Percentiles rank a stretch among this genome's conserved stretches.
Evolutionary conservation across 2,113 vertebrate genomes (phyloP).

Genomic region (Forbesichthys papilliferus): DNA sequence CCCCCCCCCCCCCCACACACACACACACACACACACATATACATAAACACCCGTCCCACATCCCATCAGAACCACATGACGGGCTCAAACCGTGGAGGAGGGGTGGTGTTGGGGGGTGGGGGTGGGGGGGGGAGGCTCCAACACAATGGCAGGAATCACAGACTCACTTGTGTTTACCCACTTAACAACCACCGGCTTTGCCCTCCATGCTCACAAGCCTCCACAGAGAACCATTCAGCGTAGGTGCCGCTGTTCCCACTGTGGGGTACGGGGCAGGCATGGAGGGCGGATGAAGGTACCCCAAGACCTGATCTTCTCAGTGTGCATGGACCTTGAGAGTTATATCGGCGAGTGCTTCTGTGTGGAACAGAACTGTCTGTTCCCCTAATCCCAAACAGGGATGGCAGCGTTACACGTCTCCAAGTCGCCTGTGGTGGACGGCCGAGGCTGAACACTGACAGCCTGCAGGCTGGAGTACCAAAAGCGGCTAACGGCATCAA

Average conservation of each 20-base stretch:
- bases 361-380: constrained; percentile 3
- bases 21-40: not conserved
- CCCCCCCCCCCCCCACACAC: constrained; percentile 48
- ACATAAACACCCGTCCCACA: not conserved
- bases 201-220: constrained; percentile 41
- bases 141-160: constrained; percentile 64
- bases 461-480: constrained; percentile 42
- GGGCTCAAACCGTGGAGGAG: constrained; percentile 50
- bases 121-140: constrained; percentile 49
- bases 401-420: not conserved
- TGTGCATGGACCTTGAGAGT: constrained; percentile 7
- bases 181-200: constrained; percentile 46
- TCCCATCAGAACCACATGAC: constrained; percentile 62
- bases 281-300: no score
- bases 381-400: constrained; percentile 31
- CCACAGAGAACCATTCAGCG: constrained; percentile 38
- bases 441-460: constrained; percentile 27
- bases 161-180: constrained; percentile 52
- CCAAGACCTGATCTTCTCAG: not conserved
- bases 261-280: constrained; percentile 33
- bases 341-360: constrained; percentile 2
- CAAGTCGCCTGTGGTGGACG: constrained; percentile 4
- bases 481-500: constrained; percentile 11
- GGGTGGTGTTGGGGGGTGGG: no score
- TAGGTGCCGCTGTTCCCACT: constrained; percentile 39